Conservation (phyloP, 2,113 vertebrate genomes). For the Bos indicus region DNA sequence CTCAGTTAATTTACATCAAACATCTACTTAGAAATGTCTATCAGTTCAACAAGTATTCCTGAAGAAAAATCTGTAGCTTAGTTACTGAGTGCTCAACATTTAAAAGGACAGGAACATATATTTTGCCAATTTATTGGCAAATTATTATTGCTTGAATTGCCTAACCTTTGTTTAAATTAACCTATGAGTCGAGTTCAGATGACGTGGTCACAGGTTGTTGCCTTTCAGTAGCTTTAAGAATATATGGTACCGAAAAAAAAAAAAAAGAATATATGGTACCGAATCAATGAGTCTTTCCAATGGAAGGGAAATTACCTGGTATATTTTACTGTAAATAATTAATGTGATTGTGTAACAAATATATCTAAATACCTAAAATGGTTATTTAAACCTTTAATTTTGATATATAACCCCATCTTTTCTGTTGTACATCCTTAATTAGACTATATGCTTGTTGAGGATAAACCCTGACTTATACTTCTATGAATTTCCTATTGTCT, state of each 20-base stretch:
- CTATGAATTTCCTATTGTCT: slow-evolving; percentile 29
- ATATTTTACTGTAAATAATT: slow-evolving; percentile 39
- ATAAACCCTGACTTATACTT: not conserved
- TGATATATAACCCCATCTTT: not conserved
- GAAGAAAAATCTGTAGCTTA: not conserved
- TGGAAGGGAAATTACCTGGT: not conserved
- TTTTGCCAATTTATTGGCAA: not conserved
- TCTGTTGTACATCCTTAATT: not conserved
- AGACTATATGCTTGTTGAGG: slow-evolving; percentile 8
- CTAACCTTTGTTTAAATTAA: slow-evolving; percentile 27
- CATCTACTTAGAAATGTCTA: slow-evolving; percentile 26
- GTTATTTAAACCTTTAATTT: slow-evolving; percentile 6
- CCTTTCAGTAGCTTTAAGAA: not conserved
- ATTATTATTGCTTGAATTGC: slow-evolving; percentile 9
- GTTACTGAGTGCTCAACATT: not conserved
- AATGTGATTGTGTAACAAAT: slow-evolving; percentile 11
- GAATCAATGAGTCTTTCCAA: not conserved
- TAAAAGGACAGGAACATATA: not conserved
- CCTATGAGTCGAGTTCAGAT: not conserved
- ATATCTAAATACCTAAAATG: not conserved
- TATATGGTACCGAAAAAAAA: not conserved
- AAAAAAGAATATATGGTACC: not conserved
- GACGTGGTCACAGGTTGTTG: not conserved
- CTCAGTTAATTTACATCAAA: not conserved
- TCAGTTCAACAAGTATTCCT: slow-evolving; percentile 10